A percentile compares a stretch with the other conserved stretches of the same genome.
These are phyloP conservation scores for Apodemus agrarius DNA, from an alignment of 2,797 vertebrate genomes.

Conservation along the genomic window DNA sequence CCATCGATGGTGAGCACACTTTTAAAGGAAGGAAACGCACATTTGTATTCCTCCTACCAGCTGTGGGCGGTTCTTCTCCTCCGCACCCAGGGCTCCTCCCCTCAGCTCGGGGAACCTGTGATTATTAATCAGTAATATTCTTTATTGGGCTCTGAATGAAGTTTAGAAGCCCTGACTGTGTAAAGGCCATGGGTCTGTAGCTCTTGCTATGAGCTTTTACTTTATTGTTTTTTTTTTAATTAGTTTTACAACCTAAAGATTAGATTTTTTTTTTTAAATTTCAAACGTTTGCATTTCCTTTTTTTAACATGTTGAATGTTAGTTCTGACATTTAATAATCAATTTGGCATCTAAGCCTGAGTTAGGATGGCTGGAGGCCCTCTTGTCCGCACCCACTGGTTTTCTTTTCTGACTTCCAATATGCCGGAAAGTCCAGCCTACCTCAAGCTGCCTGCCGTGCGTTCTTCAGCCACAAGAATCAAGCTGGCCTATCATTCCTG, in stretches of 20 bases:
- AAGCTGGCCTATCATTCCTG: not conserved
- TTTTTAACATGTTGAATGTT: not conserved
- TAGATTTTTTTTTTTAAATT: not conserved
- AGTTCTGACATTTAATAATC: not conserved
- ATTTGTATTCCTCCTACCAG: conserved; percentile 8
- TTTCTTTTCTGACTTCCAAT: not conserved
- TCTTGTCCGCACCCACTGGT: not conserved
- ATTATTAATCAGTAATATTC: conserved; percentile 4
- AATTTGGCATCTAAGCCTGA: not conserved
- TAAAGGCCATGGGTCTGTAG: not conserved
- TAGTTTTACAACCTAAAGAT: conserved; percentile 42
- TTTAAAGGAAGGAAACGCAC: conserved; percentile 16
- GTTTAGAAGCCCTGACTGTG: not conserved
- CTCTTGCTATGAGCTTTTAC: not conserved
- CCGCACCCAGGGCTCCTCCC: not conserved
- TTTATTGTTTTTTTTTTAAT: not conserved
- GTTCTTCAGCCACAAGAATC: not conserved
- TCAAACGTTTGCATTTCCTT: conserved; percentile 13
- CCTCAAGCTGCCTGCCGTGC: not conserved
- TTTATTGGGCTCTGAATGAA: not conserved
- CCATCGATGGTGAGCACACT: not conserved
- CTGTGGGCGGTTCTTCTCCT: not conserved
- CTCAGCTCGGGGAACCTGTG: not conserved
- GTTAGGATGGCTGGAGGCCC: not conserved
- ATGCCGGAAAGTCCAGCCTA: not conserved